Percentiles rank a stretch among this genome's conserved stretches.
phyloP scores from a whole-genome alignment of 2,797 vertebrate species.

The Thaleichthys pacificus region DNA sequence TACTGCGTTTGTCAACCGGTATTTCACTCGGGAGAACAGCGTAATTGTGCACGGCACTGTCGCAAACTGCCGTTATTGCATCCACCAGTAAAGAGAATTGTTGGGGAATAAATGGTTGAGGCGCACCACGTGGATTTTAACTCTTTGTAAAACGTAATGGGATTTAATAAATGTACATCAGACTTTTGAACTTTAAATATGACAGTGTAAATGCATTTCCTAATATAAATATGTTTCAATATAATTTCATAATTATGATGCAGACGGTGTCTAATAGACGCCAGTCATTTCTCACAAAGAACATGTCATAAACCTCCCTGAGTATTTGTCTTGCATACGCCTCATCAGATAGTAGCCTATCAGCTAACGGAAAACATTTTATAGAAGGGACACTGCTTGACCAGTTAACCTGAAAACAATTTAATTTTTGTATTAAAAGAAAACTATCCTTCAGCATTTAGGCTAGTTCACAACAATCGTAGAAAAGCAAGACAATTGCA shows the following conservation, averaged over 20 bases:
- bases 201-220: no score
- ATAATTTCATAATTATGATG: not conserved
- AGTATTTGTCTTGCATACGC: no score
- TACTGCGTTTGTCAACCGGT: constrained; percentile 80
- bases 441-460: not conserved
- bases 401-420: not conserved
- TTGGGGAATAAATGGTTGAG: constrained; percentile 30
- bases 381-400: not conserved
- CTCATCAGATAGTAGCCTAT: no score
- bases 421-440: not conserved
- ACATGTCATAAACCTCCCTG: not conserved
- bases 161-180: not conserved
- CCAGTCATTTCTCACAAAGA: not conserved
- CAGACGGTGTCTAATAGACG: not conserved
- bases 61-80: constrained; percentile 75
- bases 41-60: constrained; percentile 70
- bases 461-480: not conserved
- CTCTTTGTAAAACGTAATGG: constrained; percentile 20
- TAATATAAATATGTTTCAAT: not conserved
- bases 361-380: no score
- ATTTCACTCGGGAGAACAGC: constrained; percentile 66
- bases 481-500: not conserved
- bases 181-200: not conserved
- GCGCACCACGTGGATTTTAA: constrained; percentile 65
- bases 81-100: constrained; percentile 14